phyloP scores from a whole-genome alignment of 2,888 invertebrate species.

The Drosophila phalerata region DNA sequence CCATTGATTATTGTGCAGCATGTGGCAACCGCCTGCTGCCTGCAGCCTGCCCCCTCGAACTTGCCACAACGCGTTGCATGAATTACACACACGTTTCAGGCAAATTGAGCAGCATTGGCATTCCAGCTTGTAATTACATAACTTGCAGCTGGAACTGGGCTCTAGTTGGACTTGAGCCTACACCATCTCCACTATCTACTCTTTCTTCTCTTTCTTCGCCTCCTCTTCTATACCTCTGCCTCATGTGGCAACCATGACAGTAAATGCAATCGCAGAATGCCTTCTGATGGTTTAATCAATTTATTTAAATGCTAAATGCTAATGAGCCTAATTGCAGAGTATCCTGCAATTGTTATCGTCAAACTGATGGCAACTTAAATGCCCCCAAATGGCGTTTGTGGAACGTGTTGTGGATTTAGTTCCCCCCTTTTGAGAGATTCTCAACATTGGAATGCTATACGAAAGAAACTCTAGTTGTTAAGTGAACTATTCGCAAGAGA shows the following conservation, averaged over 20 bases:
- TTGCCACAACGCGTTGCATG: conserved; percentile 34
- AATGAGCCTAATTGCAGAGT: conserved; percentile 58
- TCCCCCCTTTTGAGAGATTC: neutral
- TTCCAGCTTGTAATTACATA: conserved; percentile 62
- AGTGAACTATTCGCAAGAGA: conserved; percentile 1
- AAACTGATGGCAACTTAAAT: conserved; percentile 39
- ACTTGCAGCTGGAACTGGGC: conserved; percentile 44
- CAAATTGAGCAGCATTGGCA: conserved; percentile 49
- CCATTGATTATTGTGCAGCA: conserved; percentile 63
- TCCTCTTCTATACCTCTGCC: neutral
- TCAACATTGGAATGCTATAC: conserved; percentile 4
- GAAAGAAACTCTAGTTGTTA: conserved; percentile 7
- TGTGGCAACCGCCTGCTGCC: conserved; percentile 39
- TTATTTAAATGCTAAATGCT: conserved; percentile 59
- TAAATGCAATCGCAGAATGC: conserved; percentile 15
- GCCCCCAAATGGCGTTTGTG: conserved; percentile 24
- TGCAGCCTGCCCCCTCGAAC: conserved; percentile 9
- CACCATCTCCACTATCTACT: no score
- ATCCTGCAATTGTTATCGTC: conserved; percentile 48
- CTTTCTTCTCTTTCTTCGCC: neutral
- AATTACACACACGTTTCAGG: conserved; percentile 36
- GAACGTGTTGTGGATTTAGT: conserved; percentile 1
- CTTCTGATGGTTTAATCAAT: conserved; percentile 63
- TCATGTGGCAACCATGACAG: conserved; percentile 9
- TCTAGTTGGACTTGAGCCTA: conserved; percentile 3